Base-by-base conservation (phyloP, 2,113 vertebrate genomes). In the Atlantisia rogersi region DNA sequence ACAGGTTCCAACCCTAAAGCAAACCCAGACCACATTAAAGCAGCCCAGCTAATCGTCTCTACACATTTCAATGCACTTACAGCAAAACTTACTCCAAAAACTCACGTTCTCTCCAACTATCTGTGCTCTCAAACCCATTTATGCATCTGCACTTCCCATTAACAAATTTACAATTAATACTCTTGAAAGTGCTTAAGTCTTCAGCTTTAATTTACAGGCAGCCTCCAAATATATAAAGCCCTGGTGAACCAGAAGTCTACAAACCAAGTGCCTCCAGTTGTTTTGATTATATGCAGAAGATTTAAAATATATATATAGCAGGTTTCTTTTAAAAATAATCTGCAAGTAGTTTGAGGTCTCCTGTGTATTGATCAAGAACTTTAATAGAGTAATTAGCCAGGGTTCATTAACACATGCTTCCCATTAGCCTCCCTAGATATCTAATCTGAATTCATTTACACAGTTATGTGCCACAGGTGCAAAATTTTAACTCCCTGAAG, bases 321-420 rank as follows among this genome's bases (percentile, higher is more conserved):
- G 4, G 3, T 10, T 15, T 82, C 59, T 68, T 42, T 52, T 14
- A 71, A 60, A 88, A 69, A 58, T 17, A 48, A 63, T 71, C 60
- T 88, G 52, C n/a, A 50, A 83, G 75, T 32, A 81, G 44, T 64
- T 53, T 90, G 52, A 94, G 58, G 64, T 88, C 95, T 90, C 90
- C 58, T n/a, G 65, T 21, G 88, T 78, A 96, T 75, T 82, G 92
- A 96, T 95, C 95, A 96, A 86, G 83, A 88, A 95, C 39, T 90
- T 90, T 94, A 95, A 94, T 24, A 86, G 35, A 92, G 68, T 92
- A 92, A 97, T 95, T 96, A 96, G 79, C 35, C 48, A 71, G 21
- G 35, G 73, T 92, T 96, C 95, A 95, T 95, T 94, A 97, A 93
- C 90, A 75, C 55, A 94, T 44, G 44, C 58, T 75, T 88, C n/a